Percentiles rank a stretch among this genome's conserved stretches.
These are phyloP conservation scores for Hirtodrosophila trivittata DNA, from an alignment of 2,888 invertebrate species.

Conservation along the genomic window DNA sequence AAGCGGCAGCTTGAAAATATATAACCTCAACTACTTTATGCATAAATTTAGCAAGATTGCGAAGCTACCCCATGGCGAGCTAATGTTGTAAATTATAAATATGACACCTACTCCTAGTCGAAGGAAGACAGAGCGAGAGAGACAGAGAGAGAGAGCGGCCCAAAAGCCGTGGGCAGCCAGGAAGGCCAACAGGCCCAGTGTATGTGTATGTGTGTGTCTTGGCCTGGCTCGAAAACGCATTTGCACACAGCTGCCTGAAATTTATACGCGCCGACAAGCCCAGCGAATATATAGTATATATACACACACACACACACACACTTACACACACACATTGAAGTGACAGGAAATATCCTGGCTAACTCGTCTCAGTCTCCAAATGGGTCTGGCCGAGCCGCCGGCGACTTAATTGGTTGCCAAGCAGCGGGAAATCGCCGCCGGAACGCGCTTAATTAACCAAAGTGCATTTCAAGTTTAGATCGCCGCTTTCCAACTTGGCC, in stretches of 20 bases:
- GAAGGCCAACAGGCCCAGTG: slow-evolving; percentile 21
- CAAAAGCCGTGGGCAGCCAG: slow-evolving; percentile 63
- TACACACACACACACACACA: slow-evolving; percentile 25
- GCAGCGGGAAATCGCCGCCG: slow-evolving; percentile 75
- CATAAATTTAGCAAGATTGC: slow-evolving; percentile 77
- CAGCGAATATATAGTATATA: slow-evolving; percentile 12
- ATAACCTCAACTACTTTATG: slow-evolving; percentile 77
- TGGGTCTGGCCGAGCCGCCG: slow-evolving; percentile 50
- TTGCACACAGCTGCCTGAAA: slow-evolving; percentile 62
- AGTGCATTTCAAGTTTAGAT: slow-evolving; percentile 69
- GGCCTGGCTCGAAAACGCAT: slow-evolving; percentile 15
- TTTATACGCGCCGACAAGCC: slow-evolving; percentile 59
- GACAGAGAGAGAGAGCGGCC: slow-evolving; percentile 4
- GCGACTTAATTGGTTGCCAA: slow-evolving; percentile 74
- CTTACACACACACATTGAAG: slow-evolving; percentile 29
- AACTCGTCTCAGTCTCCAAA: slow-evolving; percentile 19
- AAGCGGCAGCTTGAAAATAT: slow-evolving; percentile 52
- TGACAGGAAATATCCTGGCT: slow-evolving; percentile 69
- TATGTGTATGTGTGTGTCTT: neutral
- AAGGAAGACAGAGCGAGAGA: neutral
- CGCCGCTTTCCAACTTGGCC: slow-evolving; percentile 43
- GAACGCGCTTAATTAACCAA: slow-evolving; percentile 77
- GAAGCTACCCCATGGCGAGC: slow-evolving; percentile 81
- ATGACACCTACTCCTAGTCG: slow-evolving; percentile 81
- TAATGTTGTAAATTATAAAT: slow-evolving; percentile 82